These are phyloP conservation scores for Semotilus atromaculatus DNA, from an alignment of 2,797 vertebrate species.

Conservation along the genomic window DNA sequence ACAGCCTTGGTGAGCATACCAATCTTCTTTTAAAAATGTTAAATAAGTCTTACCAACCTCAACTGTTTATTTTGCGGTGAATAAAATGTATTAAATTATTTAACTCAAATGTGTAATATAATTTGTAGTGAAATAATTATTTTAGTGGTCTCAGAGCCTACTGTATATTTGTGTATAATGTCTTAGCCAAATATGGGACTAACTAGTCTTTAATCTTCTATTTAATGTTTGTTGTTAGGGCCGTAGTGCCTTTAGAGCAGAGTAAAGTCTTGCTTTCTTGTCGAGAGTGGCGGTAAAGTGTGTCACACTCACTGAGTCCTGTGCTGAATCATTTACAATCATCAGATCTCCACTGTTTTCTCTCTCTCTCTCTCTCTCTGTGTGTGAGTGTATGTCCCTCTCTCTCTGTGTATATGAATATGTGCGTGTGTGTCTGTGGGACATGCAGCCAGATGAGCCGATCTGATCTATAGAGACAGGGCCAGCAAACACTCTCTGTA, in stretches of 20 bases:
- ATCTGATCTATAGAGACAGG: conserved; percentile 52
- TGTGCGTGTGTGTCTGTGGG: conserved; percentile 37
- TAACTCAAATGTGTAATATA: not conserved
- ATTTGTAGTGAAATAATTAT: not conserved
- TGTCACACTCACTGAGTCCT: conserved; percentile 33
- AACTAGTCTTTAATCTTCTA: not conserved
- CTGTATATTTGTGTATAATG: not conserved
- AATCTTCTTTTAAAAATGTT: not conserved
- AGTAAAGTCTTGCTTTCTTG: not conserved
- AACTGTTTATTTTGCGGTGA: not conserved
- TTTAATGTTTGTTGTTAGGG: not conserved
- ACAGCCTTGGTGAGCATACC: not conserved
- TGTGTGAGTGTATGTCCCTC: not conserved
- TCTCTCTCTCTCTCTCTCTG: not conserved
- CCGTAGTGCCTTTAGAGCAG: not conserved
- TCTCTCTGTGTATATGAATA: not conserved
- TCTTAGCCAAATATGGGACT: not conserved
- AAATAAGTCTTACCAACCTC: not conserved
- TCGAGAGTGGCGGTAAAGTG: not conserved
- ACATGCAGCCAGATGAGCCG: conserved; percentile 48
- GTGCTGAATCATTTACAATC: conserved; percentile 38
- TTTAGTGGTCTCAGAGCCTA: not conserved
- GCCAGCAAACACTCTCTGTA: conserved; percentile 59
- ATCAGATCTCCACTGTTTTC: conserved; percentile 26
- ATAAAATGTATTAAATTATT: not conserved